Conservation (phyloP, 2,113 vertebrate genomes). For the Orthonyx spaldingii region DNA sequence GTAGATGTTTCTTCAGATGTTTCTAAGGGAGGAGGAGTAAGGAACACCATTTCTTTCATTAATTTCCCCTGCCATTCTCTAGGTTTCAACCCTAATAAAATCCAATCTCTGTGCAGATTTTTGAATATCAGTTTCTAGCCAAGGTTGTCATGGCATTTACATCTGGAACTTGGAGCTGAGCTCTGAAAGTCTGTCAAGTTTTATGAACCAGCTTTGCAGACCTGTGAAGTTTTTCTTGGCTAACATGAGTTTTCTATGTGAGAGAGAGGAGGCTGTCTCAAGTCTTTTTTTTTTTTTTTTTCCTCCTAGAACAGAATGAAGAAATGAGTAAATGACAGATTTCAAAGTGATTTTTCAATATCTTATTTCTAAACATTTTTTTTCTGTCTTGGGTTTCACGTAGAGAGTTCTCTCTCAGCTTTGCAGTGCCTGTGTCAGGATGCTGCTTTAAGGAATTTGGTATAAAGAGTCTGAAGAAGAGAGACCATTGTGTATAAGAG, state of each 20-base stretch:
- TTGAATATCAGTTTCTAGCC: not conserved
- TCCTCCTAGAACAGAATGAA: not conserved
- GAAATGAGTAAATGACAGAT: not conserved
- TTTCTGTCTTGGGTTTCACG: not conserved
- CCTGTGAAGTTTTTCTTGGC: not conserved
- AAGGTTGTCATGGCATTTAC: not conserved
- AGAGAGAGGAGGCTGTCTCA: not conserved
- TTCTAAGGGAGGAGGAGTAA: not conserved
- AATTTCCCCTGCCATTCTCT: not conserved
- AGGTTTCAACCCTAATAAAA: not conserved
- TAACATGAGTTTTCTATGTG: not conserved
- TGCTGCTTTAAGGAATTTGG: not conserved
- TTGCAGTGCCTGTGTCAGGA: not conserved
- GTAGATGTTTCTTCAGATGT: accelerated
- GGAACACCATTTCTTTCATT: not conserved
- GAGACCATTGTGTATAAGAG: not conserved
- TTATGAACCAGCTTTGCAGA: not conserved
- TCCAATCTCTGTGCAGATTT: not conserved
- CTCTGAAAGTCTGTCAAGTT: not conserved
- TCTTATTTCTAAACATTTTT: not conserved
- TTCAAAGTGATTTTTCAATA: not conserved
- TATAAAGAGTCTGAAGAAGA: not conserved
- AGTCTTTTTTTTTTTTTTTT: not conserved
- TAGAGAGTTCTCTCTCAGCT: not conserved
- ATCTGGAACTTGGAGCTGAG: not conserved